These are phyloP conservation scores for Caracal caracal DNA, from an alignment of 2,113 vertebrate species.

Conservation along the genomic window DNA sequence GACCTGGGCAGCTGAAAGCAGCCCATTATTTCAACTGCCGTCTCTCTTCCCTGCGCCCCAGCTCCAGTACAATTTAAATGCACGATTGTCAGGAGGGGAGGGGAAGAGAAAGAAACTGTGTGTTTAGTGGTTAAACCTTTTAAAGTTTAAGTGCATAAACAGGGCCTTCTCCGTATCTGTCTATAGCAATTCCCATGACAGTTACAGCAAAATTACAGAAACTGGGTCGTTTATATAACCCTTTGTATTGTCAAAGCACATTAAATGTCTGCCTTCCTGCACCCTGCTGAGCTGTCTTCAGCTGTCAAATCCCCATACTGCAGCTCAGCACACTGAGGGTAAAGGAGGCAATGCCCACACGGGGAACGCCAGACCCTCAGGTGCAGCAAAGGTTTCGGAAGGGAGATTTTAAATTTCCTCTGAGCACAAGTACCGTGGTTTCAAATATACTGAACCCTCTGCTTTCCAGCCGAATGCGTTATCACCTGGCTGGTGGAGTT, in stretches of 20 bases:
- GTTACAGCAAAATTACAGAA: constrained; percentile 81
- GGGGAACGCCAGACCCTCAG: constrained; percentile 30
- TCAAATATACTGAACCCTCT: constrained; percentile 1
- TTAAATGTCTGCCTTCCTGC: constrained; percentile 68
- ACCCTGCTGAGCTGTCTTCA: constrained; percentile 73
- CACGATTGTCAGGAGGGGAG: constrained; percentile 42
- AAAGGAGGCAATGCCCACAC: constrained; percentile 54
- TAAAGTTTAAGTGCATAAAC: constrained; percentile 82
- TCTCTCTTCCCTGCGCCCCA: not conserved
- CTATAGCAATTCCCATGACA: constrained; percentile 78
- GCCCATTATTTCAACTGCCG: not conserved
- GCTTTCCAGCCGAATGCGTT: constrained; percentile 42
- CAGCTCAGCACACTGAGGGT: constrained; percentile 75
- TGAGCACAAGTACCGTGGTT: not conserved
- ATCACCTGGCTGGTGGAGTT: constrained; percentile 1
- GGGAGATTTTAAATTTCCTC: constrained; percentile 51
- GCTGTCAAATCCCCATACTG: constrained; percentile 79
- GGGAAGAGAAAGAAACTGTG: constrained; percentile 63
- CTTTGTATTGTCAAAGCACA: constrained; percentile 80
- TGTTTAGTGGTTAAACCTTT: constrained; percentile 81
- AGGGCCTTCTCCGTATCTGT: constrained; percentile 77
- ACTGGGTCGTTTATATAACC: constrained; percentile 81
- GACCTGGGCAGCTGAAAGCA: not conserved
- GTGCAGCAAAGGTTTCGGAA: constrained; percentile 39
- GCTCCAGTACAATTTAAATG: constrained; percentile 58